These are phyloP conservation scores for Melitaea cinxia DNA, from an alignment of 1,140 invertebrate genomes.

Conservation along the genomic window DNA sequence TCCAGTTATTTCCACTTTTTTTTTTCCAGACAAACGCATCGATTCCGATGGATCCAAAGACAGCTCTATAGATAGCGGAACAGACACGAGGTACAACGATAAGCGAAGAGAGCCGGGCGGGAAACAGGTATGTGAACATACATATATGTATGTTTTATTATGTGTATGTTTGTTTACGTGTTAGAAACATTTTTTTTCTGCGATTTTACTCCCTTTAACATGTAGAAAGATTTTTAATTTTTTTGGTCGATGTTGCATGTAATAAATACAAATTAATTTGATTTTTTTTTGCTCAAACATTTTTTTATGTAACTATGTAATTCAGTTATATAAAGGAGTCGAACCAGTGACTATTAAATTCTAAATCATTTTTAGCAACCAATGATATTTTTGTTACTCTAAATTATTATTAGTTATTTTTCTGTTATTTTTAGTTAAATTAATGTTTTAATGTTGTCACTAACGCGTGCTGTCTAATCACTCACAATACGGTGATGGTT, in stretches of 20 bases:
- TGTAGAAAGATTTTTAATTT: background rate
- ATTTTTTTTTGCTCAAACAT: conserved; percentile 2
- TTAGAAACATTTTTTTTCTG: no score
- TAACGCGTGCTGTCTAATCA: conserved; percentile 51
- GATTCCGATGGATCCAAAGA: conserved; percentile 90
- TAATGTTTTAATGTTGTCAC: conserved; percentile 23
- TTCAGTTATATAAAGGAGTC: no score
- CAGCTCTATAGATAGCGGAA: conserved; percentile 92
- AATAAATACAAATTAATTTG: background rate
- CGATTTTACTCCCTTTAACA: no score
- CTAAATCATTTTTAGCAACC: background rate
- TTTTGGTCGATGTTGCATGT: background rate
- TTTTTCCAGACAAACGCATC: conserved; percentile 82
- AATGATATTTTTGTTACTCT: background rate
- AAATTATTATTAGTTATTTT: background rate
- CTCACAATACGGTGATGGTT: conserved; percentile 44
- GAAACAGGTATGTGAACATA: conserved; percentile 60
- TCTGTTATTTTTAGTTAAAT: background rate
- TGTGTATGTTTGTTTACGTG: background rate
- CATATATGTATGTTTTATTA: conserved; percentile 7
- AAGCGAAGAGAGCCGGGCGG: conserved; percentile 59
- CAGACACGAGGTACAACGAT: conserved; percentile 84
- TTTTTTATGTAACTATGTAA: no score
- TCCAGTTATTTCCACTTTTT: no score
- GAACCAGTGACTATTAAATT: background rate